Base-by-base conservation (phyloP, 2,113 vertebrate genomes). In the Neolamprologus brichardi region DNA sequence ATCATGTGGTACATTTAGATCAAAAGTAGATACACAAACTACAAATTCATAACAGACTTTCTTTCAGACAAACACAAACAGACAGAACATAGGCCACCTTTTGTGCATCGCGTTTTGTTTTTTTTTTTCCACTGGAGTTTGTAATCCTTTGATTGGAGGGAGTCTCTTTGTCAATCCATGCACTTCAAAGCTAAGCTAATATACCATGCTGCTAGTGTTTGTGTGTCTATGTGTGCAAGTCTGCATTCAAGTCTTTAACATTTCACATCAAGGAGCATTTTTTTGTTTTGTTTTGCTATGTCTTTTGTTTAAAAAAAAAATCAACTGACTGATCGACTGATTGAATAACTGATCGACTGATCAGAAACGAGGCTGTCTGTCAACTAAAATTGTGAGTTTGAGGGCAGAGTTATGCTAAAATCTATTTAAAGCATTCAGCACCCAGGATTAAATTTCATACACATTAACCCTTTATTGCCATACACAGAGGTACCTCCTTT, bases 101-200 rank as follows among this genome's bases (percentile, higher is more conserved):
- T 92, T 79, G 86, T 90, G 82, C 52, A 79, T 53, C n/a, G 62
- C 52, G 85, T 62, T 89, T 90, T 93, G 37, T 87, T n/a, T 6
- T 93, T 90, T 89, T 28, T 17, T 46, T 3, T 0, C 13, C 88
- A 82, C 46, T 91, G 60, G 79, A 81, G 86, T 94, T 95, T 95
- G 91, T 92, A 92, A 93, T 91, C 92, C 87, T 93, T 88, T 92
- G 89, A 95, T 89, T 84, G 88, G 87, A 81, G 90, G 91, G 90
- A 90, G 92, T 91, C 85, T 85, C 90, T 94, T 92, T 94, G 89
- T 95, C 87, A 88, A 87, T 92, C 37, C 88, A 56, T 79, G 88
- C 51, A 84, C 92, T 94, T 95, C 90, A 95, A 95, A 96, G 89
- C 84, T 39, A 51, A 88, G 81, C 88, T 87, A 91, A 91, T 92